A percentile compares a stretch with the other conserved stretches of the same genome.
phyloP scores from a whole-genome alignment of 1,140 invertebrate genomes.

The Papilio xuthus region DNA sequence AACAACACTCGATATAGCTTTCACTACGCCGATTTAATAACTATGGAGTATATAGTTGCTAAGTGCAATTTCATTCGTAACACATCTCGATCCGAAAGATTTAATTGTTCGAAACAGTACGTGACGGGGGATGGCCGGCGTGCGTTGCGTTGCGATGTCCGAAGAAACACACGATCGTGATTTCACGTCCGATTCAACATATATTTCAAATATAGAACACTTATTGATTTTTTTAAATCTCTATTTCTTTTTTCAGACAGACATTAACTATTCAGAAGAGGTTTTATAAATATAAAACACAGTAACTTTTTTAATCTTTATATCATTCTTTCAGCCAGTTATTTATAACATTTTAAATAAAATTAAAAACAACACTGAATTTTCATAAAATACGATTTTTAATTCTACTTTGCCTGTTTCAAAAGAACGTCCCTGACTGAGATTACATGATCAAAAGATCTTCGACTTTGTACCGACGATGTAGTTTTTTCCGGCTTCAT shows the following conservation, averaged over 20 bases:
- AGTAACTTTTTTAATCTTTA: too few relatives aligned
- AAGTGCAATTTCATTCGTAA: constrained; percentile 25
- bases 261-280: not conserved
- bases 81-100: constrained; percentile 1
- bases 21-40: constrained; percentile 32
- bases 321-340: too few relatives aligned
- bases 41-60: not conserved
- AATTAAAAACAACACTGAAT: not conserved
- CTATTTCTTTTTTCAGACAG: not conserved
- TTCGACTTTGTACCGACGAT: constrained; percentile 4
- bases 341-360: too few relatives aligned
- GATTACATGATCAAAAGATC: constrained; percentile 19
- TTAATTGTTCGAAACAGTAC: constrained; percentile 32
- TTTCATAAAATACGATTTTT: not conserved
- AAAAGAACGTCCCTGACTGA: not conserved
- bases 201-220: constrained; percentile 9
- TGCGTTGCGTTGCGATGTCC: not conserved
- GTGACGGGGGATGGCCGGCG: not conserved
- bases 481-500: constrained; percentile 19
- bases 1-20: constrained; percentile 21
- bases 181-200: not conserved
- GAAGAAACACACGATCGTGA: constrained; percentile 9
- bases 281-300: not conserved
- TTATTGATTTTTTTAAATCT: not conserved
- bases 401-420: not conserved